These are phyloP conservation scores for Hemicrepidius hirtus DNA, from an alignment of 2,888 invertebrate species.

Conservation along the genomic window DNA sequence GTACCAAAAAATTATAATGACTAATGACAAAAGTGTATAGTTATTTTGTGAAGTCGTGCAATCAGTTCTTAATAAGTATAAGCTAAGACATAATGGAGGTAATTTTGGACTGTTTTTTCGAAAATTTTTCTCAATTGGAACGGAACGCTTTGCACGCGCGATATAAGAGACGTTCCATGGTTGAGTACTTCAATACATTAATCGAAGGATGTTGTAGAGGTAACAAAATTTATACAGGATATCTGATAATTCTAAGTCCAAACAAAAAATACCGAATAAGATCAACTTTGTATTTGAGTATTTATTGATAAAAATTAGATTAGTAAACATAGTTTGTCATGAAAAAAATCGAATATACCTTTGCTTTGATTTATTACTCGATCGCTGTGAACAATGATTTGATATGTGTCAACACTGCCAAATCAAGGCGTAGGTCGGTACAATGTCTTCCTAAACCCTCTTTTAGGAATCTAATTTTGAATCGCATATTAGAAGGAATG, in stretches of 20 bases:
- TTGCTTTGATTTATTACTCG: no score
- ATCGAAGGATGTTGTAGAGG: conserved; percentile 80
- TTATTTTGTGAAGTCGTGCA: conserved; percentile 49
- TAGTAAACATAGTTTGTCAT: no score
- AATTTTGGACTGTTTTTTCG: conserved; percentile 87
- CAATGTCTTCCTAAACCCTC: no score
- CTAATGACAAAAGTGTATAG: conserved; percentile 35
- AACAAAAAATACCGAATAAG: not conserved
- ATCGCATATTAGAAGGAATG: no score
- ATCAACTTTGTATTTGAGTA: no score
- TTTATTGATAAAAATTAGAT: no score
- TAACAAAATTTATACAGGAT: conserved; percentile 53
- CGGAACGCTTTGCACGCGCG: conserved; percentile 84
- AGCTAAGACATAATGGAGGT: conserved; percentile 78
- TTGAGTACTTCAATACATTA: conserved; percentile 85
- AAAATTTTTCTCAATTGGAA: conserved; percentile 82
- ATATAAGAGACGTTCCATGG: conserved; percentile 81
- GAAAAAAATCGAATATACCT: no score
- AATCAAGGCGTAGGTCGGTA: no score
- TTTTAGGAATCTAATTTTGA: no score
- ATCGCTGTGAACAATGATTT: no score
- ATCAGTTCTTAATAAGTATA: conserved; percentile 38
- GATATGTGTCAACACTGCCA: no score
- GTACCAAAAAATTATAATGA: conserved; percentile 44
- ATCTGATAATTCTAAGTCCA: not conserved